A percentile compares a stretch with the other conserved stretches of the same genome.
These are phyloP conservation scores for Drosophila watanabei DNA, from an alignment of 1,140 invertebrate genomes.

Conservation along the genomic window DNA sequence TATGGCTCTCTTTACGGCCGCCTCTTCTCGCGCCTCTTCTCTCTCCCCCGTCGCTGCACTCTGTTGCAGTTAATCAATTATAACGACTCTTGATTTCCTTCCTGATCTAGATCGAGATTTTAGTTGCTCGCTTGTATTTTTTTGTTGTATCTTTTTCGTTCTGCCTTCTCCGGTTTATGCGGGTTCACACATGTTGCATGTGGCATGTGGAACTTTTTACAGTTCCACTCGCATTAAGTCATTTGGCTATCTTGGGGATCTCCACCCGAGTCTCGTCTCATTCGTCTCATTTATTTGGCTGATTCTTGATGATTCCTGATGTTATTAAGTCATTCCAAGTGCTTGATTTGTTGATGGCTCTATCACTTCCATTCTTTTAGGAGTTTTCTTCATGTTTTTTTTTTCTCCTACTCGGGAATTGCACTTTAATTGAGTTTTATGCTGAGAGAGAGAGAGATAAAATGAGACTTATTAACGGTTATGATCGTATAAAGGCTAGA, in stretches of 20 bases:
- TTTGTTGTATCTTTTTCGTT: background rate
- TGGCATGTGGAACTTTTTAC: slow-evolving; percentile 34
- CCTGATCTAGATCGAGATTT: slow-evolving; percentile 85
- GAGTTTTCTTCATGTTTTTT: slow-evolving; percentile 1
- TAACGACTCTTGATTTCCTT: slow-evolving; percentile 86
- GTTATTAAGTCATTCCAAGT: slow-evolving; percentile 56
- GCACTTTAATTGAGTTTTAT: slow-evolving; percentile 68
- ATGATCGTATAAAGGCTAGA: slow-evolving; percentile 8
- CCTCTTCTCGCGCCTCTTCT: slow-evolving; percentile 10
- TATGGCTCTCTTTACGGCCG: slow-evolving; percentile 24
- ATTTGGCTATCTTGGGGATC: slow-evolving; percentile 46
- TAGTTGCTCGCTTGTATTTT: slow-evolving; percentile 30
- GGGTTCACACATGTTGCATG: slow-evolving; percentile 50
- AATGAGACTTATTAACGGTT: slow-evolving; percentile 18
- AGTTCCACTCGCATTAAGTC: slow-evolving; percentile 63
- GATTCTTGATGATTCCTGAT: slow-evolving; percentile 47
- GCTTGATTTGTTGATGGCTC: slow-evolving; percentile 62
- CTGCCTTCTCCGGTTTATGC: slow-evolving; percentile 29
- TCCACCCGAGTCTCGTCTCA: slow-evolving; percentile 13
- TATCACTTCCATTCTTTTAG: slow-evolving; percentile 47
- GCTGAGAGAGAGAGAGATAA: slow-evolving; percentile 8
- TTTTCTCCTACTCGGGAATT: slow-evolving; percentile 17
- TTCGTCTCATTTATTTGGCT: slow-evolving; percentile 42
- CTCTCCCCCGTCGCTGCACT: slow-evolving; percentile 21
- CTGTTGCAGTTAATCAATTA: slow-evolving; percentile 85